Conservation (phyloP, 2,797 vertebrate species). For the Ptychobarbus kaznakovi region DNA sequence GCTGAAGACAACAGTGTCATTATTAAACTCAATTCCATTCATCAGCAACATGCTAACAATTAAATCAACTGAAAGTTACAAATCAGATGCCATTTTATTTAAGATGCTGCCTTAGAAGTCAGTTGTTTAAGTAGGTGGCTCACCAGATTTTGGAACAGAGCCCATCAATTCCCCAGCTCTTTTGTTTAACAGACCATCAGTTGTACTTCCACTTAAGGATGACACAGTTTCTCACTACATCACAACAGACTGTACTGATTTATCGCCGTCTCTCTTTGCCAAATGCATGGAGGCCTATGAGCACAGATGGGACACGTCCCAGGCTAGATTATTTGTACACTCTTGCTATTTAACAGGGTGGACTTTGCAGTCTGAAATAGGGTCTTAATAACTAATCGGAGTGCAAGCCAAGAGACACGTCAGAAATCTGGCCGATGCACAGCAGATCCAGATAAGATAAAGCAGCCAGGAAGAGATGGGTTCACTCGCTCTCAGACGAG, state of each 20-base stretch:
- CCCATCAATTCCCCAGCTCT: slow-evolving; percentile 11
- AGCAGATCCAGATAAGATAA: slow-evolving; percentile 38
- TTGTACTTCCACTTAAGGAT: slow-evolving; percentile 36
- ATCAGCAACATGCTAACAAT: not conserved
- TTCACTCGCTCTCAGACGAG: not conserved
- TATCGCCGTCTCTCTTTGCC: slow-evolving; percentile 35
- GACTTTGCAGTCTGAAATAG: slow-evolving; percentile 35
- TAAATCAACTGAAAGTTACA: not conserved
- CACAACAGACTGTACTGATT: slow-evolving; percentile 49
- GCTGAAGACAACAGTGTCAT: no score
- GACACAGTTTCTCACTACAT: slow-evolving; percentile 45
- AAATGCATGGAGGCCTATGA: slow-evolving; percentile 43
- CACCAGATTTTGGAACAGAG: not conserved
- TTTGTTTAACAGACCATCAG: slow-evolving; percentile 36
- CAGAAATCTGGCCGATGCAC: not conserved
- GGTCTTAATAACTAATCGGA: slow-evolving; percentile 39
- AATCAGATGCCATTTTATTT: not conserved
- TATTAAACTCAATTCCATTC: no score
- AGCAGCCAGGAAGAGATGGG: slow-evolving; percentile 13
- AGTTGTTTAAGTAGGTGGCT: not conserved
- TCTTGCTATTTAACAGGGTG: slow-evolving; percentile 23
- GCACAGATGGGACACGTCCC: slow-evolving; percentile 52
- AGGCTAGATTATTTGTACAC: slow-evolving; percentile 52
- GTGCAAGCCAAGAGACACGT: slow-evolving; percentile 38
- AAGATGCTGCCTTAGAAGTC: not conserved